Base-by-base conservation (phyloP, 2,888 invertebrate genomes). In the Orthonychiurus folsomi region DNA sequence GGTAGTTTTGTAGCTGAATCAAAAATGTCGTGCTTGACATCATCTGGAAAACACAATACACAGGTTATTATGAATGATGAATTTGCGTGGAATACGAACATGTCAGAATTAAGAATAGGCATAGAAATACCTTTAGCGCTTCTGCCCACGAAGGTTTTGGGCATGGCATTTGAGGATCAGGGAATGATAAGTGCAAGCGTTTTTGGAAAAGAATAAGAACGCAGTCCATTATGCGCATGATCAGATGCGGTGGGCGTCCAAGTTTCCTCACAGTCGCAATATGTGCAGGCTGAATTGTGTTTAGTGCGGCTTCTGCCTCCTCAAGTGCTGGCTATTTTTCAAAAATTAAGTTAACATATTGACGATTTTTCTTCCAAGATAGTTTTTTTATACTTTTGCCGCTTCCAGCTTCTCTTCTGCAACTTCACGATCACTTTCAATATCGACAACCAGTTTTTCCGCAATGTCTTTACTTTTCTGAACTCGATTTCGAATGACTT, bases 151-250 rank as follows among this genome's bases (percentile, higher is more conserved):
- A 94, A 1, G 96, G 95, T 75, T 93, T 95, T 0, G 92, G 88
- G 75, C 91, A 92, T 1, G 87, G 84, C 1, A 87, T 84, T 28
- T 89, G 84, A 0, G 85, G 83, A 76, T 96, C 96, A 2, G 86
- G 82, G 72, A 87, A 85, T 3, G 89, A 84, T 0, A 89, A 84
- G 76, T 93, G 91, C 55, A 94, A 76, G 77, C 87, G 87, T 66
- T 92, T 83, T 80, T 94, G 93, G 76, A 96, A 96, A 25, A 96
- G 79, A 73, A 96, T 88, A 72, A 95, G 76, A 0, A 94, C 95
- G 76, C 92, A 93, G 77, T 96, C 96, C 96, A 96, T 96, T 72
- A 96, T 96, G 67, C 95, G 83, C 95, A 96, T 81, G 48, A 96
- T 96, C 12, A 96, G 81, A 80, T 95, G 95, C 0, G 96, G 96